Conservation (phyloP, 2,797 vertebrate genomes). For the Simalia tracyae region DNA sequence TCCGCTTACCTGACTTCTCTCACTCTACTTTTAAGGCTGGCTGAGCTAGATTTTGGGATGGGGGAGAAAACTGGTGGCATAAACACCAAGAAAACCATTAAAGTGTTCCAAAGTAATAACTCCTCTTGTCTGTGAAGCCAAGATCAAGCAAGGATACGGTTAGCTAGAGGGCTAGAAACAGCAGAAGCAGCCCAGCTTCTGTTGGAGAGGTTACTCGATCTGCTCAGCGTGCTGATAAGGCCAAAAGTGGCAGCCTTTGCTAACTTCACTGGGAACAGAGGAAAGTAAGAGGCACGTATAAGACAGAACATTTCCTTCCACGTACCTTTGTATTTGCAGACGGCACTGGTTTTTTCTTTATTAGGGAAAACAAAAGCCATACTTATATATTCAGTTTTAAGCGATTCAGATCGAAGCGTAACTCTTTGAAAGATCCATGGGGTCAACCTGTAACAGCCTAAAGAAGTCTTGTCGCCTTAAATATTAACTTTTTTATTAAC, state of each 20-base stretch:
- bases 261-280: not conserved
- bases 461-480: not conserved
- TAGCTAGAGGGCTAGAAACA: not conserved
- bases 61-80: not conserved
- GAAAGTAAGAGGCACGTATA: not conserved
- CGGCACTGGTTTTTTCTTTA: not conserved
- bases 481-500: not conserved
- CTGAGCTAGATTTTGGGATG: not conserved
- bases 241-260: conserved; percentile 4
- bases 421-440: not conserved
- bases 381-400: not conserved
- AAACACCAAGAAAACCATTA: conserved; percentile 1
- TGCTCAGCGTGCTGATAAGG: conserved; percentile 5
- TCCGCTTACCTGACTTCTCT: conserved; percentile 24
- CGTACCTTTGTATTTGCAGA: not conserved
- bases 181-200: conserved; percentile 14
- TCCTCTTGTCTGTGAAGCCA: not conserved
- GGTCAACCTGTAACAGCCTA: not conserved
- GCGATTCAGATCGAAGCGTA: not conserved
- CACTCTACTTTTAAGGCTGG: conserved; percentile 11
- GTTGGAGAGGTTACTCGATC: conserved; percentile 14
- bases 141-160: not conserved
- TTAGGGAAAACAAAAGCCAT: not conserved
- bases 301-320: not conserved
- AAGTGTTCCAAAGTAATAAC: conserved; percentile 9